Evolutionary conservation across 2,888 invertebrate species (phyloP).

Genomic region (Tiphia femorata): DNA sequence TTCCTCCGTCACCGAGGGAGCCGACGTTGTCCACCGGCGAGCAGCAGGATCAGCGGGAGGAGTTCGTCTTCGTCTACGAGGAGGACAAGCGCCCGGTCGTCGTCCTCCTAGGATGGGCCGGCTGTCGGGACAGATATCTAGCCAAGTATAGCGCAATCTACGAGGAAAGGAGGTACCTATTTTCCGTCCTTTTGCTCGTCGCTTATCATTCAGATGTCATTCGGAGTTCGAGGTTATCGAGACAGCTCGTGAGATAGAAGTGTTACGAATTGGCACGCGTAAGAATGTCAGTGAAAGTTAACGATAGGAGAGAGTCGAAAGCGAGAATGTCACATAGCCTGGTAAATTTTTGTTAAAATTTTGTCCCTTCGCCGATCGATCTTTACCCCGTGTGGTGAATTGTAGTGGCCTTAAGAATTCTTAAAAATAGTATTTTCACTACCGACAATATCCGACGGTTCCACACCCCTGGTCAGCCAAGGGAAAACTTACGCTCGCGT

Average conservation of each 20-base stretch:
- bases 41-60: slow-evolving; percentile 62
- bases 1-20: slow-evolving; percentile 62
- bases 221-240: background rate
- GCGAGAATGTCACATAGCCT: no score
- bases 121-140: slow-evolving; percentile 82
- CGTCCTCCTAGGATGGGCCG: slow-evolving; percentile 83
- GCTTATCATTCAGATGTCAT: background rate
- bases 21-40: slow-evolving; percentile 27
- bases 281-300: no score
- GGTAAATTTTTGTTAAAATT: no score
- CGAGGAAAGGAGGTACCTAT: slow-evolving; percentile 79
- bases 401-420: no score
- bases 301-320: no score
- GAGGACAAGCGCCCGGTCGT: slow-evolving; percentile 78
- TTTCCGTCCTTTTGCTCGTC: no score
- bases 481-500: no score
- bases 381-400: no score
- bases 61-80: slow-evolving; percentile 74
- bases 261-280: background rate
- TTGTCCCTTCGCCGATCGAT: no score
- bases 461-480: no score
- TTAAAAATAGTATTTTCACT: no score
- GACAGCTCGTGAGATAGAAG: background rate
- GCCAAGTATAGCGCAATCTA: slow-evolving; percentile 85
- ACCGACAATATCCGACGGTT: no score